Evolutionary conservation across 2,797 vertebrate species (phyloP).

Genomic region (Halcyon chelicuti): DNA sequence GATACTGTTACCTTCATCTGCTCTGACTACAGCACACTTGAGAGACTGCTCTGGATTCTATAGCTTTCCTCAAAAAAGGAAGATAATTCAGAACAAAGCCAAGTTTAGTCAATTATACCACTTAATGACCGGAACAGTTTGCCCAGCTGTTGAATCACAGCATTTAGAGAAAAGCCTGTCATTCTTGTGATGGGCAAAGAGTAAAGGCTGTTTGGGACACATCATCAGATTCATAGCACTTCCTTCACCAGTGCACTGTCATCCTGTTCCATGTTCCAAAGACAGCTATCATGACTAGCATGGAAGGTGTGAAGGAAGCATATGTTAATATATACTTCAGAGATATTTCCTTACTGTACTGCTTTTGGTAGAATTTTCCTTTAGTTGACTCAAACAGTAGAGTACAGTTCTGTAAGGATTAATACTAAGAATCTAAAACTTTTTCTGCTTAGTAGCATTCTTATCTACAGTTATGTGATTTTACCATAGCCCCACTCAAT

Average conservation of each 20-base stretch:
- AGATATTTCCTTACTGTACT: not conserved
- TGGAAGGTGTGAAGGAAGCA: not conserved
- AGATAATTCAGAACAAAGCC: not conserved
- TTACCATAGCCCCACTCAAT: not conserved
- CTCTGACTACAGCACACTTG: not conserved
- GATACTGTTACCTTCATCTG: not conserved
- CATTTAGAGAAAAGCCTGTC: not conserved
- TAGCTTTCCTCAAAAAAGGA: not conserved
- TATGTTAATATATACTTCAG: not conserved
- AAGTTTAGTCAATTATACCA: not conserved
- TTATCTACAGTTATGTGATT: not conserved
- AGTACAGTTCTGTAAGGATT: not conserved
- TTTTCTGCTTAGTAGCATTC: not conserved
- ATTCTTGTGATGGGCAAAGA: rapidly evolving
- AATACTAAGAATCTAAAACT: not conserved
- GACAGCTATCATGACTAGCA: not conserved
- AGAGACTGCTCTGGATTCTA: not conserved
- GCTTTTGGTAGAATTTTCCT: not conserved
- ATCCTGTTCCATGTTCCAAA: not conserved
- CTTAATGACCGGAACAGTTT: not conserved
- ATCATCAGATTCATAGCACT: not conserved
- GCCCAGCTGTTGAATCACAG: not conserved
- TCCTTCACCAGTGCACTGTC: not conserved
- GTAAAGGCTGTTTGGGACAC: not conserved
- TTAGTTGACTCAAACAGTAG: not conserved